These are phyloP conservation scores for Gallinago undulata DNA, from an alignment of 2,113 vertebrate genomes.

Conservation along the genomic window DNA sequence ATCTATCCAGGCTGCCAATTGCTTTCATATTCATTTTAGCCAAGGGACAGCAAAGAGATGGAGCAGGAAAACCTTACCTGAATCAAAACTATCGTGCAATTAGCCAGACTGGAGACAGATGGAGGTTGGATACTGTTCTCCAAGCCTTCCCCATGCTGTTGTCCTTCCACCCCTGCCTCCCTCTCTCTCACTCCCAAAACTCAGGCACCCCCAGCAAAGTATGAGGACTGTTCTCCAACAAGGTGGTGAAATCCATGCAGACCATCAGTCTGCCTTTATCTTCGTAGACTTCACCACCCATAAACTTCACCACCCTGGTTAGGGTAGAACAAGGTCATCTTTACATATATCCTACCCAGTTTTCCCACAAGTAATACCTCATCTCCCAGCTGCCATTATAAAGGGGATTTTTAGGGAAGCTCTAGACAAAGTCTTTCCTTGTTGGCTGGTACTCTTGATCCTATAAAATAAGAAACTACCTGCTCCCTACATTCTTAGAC, in stretches of 20 bases:
- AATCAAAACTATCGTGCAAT: not conserved
- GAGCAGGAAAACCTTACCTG: not conserved
- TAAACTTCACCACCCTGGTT: not conserved
- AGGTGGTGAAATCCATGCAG: not conserved
- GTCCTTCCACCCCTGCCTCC: not conserved
- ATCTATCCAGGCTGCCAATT: not conserved
- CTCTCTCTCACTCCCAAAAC: not conserved
- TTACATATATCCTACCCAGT: not conserved
- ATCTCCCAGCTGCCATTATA: not conserved
- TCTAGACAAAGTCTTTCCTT: not conserved
- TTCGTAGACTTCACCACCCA: rapidly evolving
- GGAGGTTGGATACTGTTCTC: not conserved
- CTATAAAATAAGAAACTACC: not conserved
- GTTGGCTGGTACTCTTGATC: not conserved
- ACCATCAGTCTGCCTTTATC: not conserved
- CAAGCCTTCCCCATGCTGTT: not conserved
- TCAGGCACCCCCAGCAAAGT: not conserved
- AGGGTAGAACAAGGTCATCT: not conserved
- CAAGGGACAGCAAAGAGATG: not conserved
- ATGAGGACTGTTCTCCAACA: not conserved
- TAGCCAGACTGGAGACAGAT: not conserved
- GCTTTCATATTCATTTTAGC: not conserved
- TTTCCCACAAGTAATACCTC: not conserved
- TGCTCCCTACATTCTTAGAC: not conserved
- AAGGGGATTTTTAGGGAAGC: not conserved